Base-by-base conservation (phyloP, 1,140 invertebrate species). In the Idris sp. region DNA sequence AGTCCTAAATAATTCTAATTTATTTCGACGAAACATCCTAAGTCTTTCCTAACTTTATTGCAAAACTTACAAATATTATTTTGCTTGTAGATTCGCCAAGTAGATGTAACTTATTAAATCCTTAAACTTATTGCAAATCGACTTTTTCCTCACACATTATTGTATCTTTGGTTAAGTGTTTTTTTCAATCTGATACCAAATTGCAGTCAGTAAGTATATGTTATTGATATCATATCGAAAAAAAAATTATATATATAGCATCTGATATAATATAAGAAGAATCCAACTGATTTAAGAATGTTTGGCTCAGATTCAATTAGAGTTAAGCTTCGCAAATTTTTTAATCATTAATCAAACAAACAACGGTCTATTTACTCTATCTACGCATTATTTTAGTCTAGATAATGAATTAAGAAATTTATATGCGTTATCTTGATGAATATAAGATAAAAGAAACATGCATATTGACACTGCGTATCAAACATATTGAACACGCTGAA, bases 81-180 rank as follows among this genome's bases (percentile, higher is more conserved):
- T n/a, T n/a, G n/a, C n/a, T n/a, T n/a, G n/a, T 58, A 40, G 31
- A 44, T 44, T 56, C 25, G 38, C 46, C 53, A 65, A 53, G 6
- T 54, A 31, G 30, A n/a, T 30, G 31, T 28, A 13, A 67, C 22
- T 54, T 59, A 61, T 59, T 13, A 44, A 13, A n/a, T 46, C n/a
- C 53, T 28, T 53, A 48, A 59, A 74, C 59, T 65, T 74, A 74
- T 46, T 65, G 69, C 53, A 74, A 74, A 65, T 74, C 59, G 69
- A 44, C 59, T 58, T 44, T 26, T 25, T 10, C 22, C n/a, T 4
- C 31, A n/a, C 7, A 41, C 25, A 25, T 43, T 59, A 67, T 22
- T 48, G 16, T 31, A 33, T 41, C 44, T 25, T 25, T 56, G 25
- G 30, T n/a, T 5, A 28, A 10, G 6, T 40, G 31, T 59, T 59